Percentiles rank a stretch among this genome's conserved stretches.
These are phyloP conservation scores for Panzeria rudis DNA, from an alignment of 2,888 invertebrate species.

Conservation along the genomic window DNA sequence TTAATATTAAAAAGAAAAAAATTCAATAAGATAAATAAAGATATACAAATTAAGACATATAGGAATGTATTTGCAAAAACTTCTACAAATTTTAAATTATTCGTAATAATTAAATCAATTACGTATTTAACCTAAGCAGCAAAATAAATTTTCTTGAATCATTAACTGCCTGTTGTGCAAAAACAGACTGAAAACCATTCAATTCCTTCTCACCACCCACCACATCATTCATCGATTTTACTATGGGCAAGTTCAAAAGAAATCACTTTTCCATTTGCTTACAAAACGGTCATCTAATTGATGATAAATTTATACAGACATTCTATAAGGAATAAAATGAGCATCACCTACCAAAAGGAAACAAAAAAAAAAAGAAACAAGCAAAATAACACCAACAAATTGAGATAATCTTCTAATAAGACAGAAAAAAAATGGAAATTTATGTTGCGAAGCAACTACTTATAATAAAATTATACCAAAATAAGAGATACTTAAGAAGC, in stretches of 20 bases:
- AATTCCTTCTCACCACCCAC: background rate
- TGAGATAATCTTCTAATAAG: conserved; percentile 66
- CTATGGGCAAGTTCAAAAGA: background rate
- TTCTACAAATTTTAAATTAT: background rate
- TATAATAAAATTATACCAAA: conserved; percentile 68
- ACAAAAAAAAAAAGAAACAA: conserved; percentile 15
- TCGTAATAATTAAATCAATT: background rate
- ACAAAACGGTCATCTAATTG: conserved; percentile 69
- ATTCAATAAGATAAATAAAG: background rate
- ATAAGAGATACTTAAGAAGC: conserved; percentile 59
- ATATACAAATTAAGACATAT: background rate
- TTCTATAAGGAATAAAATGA: conserved; percentile 49
- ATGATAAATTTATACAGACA: conserved; percentile 66
- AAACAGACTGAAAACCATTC: background rate
- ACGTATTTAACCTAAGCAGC: background rate
- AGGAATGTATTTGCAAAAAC: background rate
- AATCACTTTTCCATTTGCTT: conserved; percentile 13
- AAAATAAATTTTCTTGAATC: conserved; percentile 13
- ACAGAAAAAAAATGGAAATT: conserved; percentile 66
- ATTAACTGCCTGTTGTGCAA: conserved; percentile 60
- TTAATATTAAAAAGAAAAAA: background rate
- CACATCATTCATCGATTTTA: background rate
- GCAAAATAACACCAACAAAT: conserved; percentile 49
- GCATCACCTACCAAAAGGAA: conserved; percentile 9
- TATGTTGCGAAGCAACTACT: conserved; percentile 68